phyloP scores from a whole-genome alignment of 2,888 invertebrate species.

The Onthophagus sagittarius region DNA sequence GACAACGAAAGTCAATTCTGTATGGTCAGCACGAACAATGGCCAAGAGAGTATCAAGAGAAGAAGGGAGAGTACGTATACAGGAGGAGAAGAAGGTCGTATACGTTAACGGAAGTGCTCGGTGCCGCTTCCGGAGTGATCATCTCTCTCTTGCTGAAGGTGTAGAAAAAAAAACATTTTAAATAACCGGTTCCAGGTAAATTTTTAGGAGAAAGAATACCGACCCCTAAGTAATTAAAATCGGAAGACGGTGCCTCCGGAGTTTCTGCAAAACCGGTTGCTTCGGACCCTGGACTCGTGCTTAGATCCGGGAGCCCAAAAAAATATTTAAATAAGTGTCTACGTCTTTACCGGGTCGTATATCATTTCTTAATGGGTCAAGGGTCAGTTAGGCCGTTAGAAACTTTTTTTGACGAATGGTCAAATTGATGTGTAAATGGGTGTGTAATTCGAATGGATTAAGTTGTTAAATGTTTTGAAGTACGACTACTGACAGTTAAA shows the following conservation, averaged over 20 bases:
- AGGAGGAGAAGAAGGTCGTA: background rate
- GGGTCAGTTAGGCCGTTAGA: constrained; percentile 5
- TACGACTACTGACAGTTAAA: background rate
- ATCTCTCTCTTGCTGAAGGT: background rate
- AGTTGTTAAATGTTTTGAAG: background rate
- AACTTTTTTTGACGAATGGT: background rate
- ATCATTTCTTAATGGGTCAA: constrained; percentile 6
- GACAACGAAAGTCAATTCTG: constrained; percentile 24
- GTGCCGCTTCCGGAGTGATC: constrained; percentile 12
- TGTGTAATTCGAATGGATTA: constrained; percentile 1
- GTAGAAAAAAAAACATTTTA: background rate
- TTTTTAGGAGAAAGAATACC: background rate
- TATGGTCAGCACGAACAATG: constrained; percentile 22
- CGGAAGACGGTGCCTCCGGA: background rate
- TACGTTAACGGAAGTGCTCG: constrained; percentile 14
- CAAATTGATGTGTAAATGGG: background rate
- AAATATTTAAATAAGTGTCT: background rate
- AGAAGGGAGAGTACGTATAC: background rate
- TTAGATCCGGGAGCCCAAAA: background rate
- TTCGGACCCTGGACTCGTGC: background rate
- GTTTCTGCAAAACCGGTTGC: constrained; percentile 1
- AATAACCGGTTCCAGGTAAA: constrained; percentile 21
- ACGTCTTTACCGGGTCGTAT: background rate
- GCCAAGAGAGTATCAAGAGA: background rate
- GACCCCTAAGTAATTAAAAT: constrained; percentile 5